Percentiles rank a stretch among this genome's conserved stretches.
Conservation (phyloP, 2,888 invertebrate species). For the Ctena decussata region DNA sequence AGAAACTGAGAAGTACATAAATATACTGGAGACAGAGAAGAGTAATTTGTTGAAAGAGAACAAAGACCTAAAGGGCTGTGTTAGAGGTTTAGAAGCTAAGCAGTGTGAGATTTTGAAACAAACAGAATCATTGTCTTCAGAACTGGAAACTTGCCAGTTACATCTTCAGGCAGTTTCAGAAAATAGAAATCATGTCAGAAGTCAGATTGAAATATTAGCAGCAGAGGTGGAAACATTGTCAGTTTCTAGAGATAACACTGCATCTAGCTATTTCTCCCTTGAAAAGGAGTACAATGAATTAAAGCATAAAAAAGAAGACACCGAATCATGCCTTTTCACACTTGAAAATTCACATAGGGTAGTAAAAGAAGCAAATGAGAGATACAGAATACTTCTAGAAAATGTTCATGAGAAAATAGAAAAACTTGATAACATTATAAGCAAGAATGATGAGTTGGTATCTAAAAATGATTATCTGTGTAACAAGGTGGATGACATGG, state of each 20-base stretch:
- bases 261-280: neutral
- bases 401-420: constrained; percentile 40
- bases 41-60: constrained; percentile 34
- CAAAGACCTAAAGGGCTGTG: neutral
- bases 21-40: constrained; percentile 13
- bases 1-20: neutral
- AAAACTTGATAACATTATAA: constrained; percentile 38
- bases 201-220: constrained; percentile 59
- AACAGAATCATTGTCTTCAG: constrained; percentile 30
- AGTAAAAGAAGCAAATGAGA: constrained; percentile 6
- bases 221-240: constrained; percentile 49
- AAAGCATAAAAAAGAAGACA: neutral
- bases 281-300: neutral
- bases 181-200: constrained; percentile 58
- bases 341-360: neutral
- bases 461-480: constrained; percentile 37
- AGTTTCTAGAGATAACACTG: constrained; percentile 17
- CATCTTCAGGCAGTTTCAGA: constrained; percentile 52
- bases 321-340: neutral
- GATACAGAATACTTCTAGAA: neutral
- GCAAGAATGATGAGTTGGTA: constrained; percentile 23
- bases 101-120: neutral
- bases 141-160: constrained; percentile 38
- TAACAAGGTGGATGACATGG: constrained; percentile 37
- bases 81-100: neutral